Evolutionary conservation across 2,888 invertebrate species (phyloP).

Genomic region (Heliconius aoede): DNA sequence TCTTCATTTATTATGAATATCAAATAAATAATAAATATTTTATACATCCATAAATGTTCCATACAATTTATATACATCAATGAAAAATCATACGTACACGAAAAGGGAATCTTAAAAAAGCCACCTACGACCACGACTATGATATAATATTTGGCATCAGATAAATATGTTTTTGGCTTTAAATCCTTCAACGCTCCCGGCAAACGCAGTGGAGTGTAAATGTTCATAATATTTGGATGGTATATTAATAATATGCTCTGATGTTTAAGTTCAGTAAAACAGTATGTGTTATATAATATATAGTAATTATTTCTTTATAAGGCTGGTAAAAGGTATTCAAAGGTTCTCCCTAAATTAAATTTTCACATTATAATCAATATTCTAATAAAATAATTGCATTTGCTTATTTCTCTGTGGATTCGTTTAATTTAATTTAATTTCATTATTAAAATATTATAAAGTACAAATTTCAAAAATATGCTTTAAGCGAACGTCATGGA

Average conservation of each 20-base stretch:
- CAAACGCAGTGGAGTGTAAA: constrained; percentile 36
- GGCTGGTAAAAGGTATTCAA: background rate
- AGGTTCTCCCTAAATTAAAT: background rate
- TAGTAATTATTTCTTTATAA: constrained; percentile 4
- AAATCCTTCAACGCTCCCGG: constrained; percentile 30
- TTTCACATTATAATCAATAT: background rate
- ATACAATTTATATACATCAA: background rate
- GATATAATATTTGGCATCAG: constrained; percentile 33
- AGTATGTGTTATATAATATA: background rate
- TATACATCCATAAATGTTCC: background rate
- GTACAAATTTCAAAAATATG: no score
- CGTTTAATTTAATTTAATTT: background rate
- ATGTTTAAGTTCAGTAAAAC: constrained; percentile 38
- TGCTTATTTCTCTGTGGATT: background rate
- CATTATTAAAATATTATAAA: background rate
- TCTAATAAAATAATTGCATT: background rate
- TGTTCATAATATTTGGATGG: constrained; percentile 36
- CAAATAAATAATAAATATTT: no score
- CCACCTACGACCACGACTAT: constrained; percentile 19
- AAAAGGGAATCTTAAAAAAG: constrained; percentile 36
- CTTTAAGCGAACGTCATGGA: no score
- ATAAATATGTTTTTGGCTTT: constrained; percentile 33
- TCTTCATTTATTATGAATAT: no score
- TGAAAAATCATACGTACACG: background rate
- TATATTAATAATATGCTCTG: constrained; percentile 40